Conservation (phyloP, 1,140 invertebrate genomes). For the Leptonema lineaticorne region DNA sequence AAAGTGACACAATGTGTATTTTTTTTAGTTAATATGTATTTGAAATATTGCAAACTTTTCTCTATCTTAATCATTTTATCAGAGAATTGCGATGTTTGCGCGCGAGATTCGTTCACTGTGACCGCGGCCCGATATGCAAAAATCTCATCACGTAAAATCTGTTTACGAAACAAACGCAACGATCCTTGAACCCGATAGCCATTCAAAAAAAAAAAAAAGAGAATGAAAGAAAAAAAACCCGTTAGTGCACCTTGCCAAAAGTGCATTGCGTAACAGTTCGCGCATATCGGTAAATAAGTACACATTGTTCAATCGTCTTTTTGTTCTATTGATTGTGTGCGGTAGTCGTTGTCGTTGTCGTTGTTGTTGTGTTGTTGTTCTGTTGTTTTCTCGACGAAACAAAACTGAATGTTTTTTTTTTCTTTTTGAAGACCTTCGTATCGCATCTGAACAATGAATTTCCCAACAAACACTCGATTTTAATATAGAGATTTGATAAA, state of each 20-base stretch:
- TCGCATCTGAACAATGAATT: background rate
- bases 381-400: background rate
- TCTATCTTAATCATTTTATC: too few species aligned
- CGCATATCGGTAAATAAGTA: slow-evolving; percentile 9
- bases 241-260: slow-evolving; percentile 15
- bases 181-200: slow-evolving; percentile 25
- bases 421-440: background rate
- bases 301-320: slow-evolving; percentile 5
- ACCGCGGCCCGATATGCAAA: background rate
- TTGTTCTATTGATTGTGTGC: slow-evolving; percentile 1
- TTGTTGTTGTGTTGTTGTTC: too few species aligned
- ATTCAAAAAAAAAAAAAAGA: too few species aligned
- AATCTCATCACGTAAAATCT: background rate
- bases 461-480: too few species aligned
- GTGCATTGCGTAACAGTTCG: slow-evolving; percentile 12
- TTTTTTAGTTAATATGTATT: too few species aligned
- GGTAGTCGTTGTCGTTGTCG: too few species aligned
- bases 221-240: slow-evolving; percentile 5
- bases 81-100: too few species aligned
- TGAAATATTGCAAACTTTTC: too few species aligned
- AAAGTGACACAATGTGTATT: too few species aligned
- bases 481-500: too few species aligned
- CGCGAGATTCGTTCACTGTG: too few species aligned
- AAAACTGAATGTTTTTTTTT: background rate
- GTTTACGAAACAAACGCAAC: background rate